Percentiles rank a stretch among this genome's conserved stretches.
phyloP scores from a whole-genome alignment of 1,140 invertebrate genomes.

The Globodera rostochiensis region DNA sequence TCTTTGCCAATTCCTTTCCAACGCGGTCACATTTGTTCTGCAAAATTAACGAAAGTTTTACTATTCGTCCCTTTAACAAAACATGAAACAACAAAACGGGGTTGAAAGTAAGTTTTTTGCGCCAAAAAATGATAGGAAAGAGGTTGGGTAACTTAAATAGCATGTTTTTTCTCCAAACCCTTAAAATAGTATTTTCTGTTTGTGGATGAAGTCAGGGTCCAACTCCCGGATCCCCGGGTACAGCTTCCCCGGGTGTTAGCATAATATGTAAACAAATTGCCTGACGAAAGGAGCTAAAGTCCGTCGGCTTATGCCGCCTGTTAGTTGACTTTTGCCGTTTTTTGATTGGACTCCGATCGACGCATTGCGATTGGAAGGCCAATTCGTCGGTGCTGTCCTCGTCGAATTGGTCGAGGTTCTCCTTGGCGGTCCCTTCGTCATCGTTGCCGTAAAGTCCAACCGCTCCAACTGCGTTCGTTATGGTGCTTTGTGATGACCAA shows the following conservation, averaged over 20 bases:
- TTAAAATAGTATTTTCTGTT: too few relatives aligned
- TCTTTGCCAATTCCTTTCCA: too few relatives aligned
- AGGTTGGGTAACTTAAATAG: too few relatives aligned
- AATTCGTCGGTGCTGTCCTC: background rate
- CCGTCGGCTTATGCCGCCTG: background rate
- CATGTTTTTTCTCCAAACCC: too few relatives aligned
- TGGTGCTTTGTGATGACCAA: background rate
- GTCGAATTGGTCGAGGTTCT: slow-evolving; percentile 6
- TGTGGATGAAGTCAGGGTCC: background rate
- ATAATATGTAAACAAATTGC: background rate
- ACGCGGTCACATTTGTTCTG: too few relatives aligned
- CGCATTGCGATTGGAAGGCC: background rate
- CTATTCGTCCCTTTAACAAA: too few relatives aligned
- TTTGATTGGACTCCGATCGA: slow-evolving; percentile 2
- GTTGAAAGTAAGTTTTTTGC: background rate
- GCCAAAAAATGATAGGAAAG: background rate
- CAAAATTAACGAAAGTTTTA: too few relatives aligned
- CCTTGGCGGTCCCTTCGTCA: background rate
- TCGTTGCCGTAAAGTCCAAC: background rate
- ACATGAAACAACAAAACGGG: background rate
- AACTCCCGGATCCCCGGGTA: background rate
- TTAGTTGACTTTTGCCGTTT: background rate
- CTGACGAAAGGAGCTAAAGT: background rate
- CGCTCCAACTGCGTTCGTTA: background rate
- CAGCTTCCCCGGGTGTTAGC: background rate